Evolutionary conservation across 2,888 invertebrate genomes (phyloP).

Genomic region (Patella depressa): DNA sequence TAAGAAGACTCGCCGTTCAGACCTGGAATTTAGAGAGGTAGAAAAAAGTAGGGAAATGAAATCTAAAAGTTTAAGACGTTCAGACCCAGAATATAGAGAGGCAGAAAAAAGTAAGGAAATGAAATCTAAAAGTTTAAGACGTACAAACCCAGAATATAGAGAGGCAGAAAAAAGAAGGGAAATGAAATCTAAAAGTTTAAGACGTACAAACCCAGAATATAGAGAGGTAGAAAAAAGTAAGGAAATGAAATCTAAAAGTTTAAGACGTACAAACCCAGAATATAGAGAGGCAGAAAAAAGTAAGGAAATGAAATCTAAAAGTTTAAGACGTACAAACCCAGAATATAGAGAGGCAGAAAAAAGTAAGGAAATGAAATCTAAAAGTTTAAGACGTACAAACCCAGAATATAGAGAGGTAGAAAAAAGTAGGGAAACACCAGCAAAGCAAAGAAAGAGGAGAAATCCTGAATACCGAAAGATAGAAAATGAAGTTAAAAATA

Average conservation of each 20-base stretch:
- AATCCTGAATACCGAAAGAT: neutral
- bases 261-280: no score
- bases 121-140: neutral
- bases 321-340: neutral
- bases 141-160: no score
- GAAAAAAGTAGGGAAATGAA: neutral
- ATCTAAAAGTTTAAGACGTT: neutral
- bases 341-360: no score
- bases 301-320: no score
- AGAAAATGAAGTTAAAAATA: neutral
- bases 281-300: no score
- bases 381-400: no score
- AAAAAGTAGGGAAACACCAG: no score
- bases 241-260: neutral
- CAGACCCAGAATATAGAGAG: neutral
- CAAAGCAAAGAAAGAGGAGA: no score
- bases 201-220: neutral
- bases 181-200: neutral
- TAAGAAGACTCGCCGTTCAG: neutral
- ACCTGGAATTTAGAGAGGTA: neutral
- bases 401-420: no score
- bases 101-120: neutral
- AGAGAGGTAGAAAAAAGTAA: neutral
- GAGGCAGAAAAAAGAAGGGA: neutral
- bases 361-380: no score